phyloP scores from a whole-genome alignment of 2,113 vertebrate genomes.

The Rousettus leschenaultii region DNA sequence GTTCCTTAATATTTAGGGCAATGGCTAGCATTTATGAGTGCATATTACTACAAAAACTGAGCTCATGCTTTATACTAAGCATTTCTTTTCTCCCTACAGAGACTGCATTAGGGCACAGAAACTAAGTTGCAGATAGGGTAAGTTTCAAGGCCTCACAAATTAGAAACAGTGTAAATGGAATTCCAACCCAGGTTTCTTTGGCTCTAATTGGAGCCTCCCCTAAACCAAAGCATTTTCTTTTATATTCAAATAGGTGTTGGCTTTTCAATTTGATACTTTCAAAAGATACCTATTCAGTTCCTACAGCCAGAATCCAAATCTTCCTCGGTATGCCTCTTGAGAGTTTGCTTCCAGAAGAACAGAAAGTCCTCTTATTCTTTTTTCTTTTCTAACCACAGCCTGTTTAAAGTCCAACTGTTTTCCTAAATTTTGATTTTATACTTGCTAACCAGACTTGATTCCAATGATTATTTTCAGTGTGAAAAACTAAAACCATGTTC shows the following conservation, averaged over 20 bases:
- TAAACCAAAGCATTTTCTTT: neutral
- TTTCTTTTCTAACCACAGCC: neutral
- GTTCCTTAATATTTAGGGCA: neutral
- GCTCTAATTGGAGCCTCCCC: neutral
- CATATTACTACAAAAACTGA: neutral
- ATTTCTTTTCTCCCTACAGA: neutral
- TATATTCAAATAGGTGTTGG: neutral
- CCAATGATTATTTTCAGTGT: neutral
- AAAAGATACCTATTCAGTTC: neutral
- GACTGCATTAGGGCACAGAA: neutral
- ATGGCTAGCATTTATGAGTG: neutral
- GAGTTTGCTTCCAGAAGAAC: neutral
- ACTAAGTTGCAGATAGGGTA: neutral
- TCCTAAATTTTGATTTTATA: neutral
- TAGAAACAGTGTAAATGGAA: neutral
- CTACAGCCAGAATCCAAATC: neutral
- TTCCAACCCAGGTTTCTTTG: neutral
- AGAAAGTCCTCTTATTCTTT: neutral
- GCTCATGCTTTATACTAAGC: neutral
- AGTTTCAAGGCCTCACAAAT: neutral
- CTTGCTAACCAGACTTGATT: neutral
- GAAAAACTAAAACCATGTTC: neutral
- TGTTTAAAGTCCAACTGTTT: neutral
- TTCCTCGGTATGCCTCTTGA: neutral
- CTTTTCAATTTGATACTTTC: neutral